Evolutionary conservation across 2,888 invertebrate species (phyloP).

Genomic region (Nephrotoma appendiculata): DNA sequence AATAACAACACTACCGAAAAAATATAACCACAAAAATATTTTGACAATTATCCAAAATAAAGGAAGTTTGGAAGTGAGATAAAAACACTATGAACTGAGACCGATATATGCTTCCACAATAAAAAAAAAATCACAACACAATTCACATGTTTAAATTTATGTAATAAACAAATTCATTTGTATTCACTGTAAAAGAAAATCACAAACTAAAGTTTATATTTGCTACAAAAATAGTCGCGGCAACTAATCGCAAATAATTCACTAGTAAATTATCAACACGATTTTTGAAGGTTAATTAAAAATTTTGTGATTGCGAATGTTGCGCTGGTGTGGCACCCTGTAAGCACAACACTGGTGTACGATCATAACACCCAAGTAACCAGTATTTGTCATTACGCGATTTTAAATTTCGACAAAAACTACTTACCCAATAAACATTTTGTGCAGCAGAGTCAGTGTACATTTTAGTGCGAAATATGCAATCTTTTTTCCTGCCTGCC

Average conservation of each 20-base stretch:
- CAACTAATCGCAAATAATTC: neutral
- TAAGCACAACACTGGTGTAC: neutral
- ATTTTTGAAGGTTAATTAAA: neutral
- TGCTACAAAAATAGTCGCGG: neutral
- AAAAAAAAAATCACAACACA: neutral
- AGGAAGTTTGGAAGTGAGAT: neutral
- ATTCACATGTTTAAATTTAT: neutral
- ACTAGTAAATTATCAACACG: neutral
- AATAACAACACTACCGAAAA: neutral
- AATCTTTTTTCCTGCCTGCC: too few relatives aligned
- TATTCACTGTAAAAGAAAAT: neutral
- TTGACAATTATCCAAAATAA: neutral
- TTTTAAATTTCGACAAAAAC: too few relatives aligned
- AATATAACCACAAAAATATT: neutral
- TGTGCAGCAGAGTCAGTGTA: too few relatives aligned
- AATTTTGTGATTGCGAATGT: neutral
- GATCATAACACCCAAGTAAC: too few relatives aligned
- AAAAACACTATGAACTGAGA: neutral
- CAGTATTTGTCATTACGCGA: too few relatives aligned
- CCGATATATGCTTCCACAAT: neutral
- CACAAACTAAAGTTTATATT: neutral
- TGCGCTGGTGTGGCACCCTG: neutral
- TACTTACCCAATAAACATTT: too few relatives aligned
- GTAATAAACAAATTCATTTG: neutral
- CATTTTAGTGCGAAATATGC: too few relatives aligned